Evolutionary conservation across 2,888 invertebrate genomes (phyloP).

Genomic region (Hecatera dysodea): DNA sequence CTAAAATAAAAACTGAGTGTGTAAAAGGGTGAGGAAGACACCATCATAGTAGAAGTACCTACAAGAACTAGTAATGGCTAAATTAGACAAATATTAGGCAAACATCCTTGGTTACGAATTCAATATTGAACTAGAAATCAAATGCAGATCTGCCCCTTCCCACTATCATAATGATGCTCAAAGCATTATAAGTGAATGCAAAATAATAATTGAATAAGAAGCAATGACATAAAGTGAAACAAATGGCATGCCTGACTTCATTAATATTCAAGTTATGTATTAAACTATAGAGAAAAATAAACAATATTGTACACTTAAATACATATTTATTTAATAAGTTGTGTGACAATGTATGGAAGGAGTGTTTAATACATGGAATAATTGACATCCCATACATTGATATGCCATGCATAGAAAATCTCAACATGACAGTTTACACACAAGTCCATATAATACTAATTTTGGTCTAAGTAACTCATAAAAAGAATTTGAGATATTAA

Average conservation of each 20-base stretch:
- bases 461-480: conserved; percentile 71
- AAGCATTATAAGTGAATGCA: conserved; percentile 11
- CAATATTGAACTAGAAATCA: conserved; percentile 30
- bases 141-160: conserved; percentile 26
- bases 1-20: conserved; percentile 20
- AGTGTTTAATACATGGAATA: conserved; percentile 64
- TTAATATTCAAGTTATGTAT: conserved; percentile 30
- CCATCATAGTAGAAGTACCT: conserved; percentile 16
- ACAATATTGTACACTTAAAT: conserved; percentile 64
- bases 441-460: conserved; percentile 72
- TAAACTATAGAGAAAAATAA: conserved; percentile 50
- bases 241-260: conserved; percentile 26
- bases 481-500: conserved; percentile 49
- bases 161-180: conserved; percentile 14
- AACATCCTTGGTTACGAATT: conserved; percentile 36
- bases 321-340: conserved; percentile 66
- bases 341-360: conserved; percentile 81
- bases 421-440: conserved; percentile 56
- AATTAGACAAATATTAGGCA: conserved; percentile 38
- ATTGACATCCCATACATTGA: conserved; percentile 79
- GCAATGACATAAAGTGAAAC: conserved; percentile 31
- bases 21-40: conserved; percentile 9
- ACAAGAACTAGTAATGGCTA: conserved; percentile 34
- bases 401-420: conserved; percentile 61
- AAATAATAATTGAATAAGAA: conserved; percentile 25